Evolutionary conservation across 2,113 vertebrate genomes (phyloP).

Genomic region (Actenoides lindsayi): DNA sequence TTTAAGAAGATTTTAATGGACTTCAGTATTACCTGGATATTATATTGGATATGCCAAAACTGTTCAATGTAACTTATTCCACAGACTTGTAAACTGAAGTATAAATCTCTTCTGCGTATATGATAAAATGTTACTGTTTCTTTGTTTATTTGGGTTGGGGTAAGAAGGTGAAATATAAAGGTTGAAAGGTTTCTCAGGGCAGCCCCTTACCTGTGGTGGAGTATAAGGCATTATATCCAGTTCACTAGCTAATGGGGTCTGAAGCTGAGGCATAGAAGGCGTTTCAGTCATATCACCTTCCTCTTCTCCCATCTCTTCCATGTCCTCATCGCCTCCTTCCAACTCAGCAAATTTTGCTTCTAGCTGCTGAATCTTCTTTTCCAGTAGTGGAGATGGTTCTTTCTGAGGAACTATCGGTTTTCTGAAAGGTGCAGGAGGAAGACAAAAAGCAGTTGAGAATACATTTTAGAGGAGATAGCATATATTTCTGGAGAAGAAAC

Average conservation of each 20-base stretch:
- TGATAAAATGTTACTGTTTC: background rate
- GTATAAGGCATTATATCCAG: constrained; percentile 95
- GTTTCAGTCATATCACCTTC: constrained; percentile 89
- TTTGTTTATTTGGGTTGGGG: background rate
- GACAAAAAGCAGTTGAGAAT: constrained; percentile 2
- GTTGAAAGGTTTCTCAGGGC: background rate
- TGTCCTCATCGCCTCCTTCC: constrained; percentile 92
- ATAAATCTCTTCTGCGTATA: background rate
- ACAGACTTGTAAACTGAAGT: background rate
- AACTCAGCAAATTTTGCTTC: constrained; percentile 98
- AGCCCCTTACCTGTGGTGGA: constrained; percentile 87
- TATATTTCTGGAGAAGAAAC: background rate
- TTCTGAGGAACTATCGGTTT: constrained; percentile 98
- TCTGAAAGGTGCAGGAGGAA: constrained; percentile 69
- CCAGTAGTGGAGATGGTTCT: constrained; percentile 94
- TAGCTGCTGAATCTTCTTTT: constrained; percentile 95
- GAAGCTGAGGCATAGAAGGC: constrained; percentile 87
- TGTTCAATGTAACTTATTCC: background rate
- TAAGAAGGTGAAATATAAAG: background rate
- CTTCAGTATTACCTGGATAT: background rate
- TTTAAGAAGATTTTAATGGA: background rate
- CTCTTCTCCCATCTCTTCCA: constrained; percentile 95
- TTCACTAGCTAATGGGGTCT: constrained; percentile 87
- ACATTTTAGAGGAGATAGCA: background rate
- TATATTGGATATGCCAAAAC: background rate